Evolutionary conservation across 1,140 invertebrate species (phyloP).

Genomic region (Drosophila takahashii): DNA sequence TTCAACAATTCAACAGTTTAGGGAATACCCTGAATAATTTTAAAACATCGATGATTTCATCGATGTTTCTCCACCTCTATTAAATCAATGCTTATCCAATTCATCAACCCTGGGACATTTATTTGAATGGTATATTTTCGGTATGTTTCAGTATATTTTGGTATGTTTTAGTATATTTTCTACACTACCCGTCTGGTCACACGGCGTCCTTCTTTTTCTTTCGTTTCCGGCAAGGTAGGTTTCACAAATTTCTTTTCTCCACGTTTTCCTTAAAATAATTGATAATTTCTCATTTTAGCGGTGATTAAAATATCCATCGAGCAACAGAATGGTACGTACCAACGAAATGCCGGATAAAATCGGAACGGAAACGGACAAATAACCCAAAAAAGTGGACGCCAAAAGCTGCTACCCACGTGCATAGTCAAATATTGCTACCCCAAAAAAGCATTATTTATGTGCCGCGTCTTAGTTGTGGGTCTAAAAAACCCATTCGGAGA

Average conservation of each 20-base stretch:
- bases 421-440: conserved; percentile 3
- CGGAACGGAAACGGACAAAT: not conserved
- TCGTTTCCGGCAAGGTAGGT: conserved; percentile 36
- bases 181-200: not conserved
- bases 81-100: no score
- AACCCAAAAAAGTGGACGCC: conserved; percentile 23
- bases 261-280: conserved; percentile 26
- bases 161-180: conserved; percentile 12
- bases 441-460: conserved; percentile 15
- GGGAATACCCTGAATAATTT: no score
- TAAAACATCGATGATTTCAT: no score
- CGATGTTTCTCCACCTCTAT: no score
- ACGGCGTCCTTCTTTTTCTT: conserved; percentile 36
- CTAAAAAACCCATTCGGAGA: not conserved
- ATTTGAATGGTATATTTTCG: no score
- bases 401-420: conserved; percentile 14
- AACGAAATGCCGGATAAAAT: not conserved
- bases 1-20: no score
- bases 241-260: conserved; percentile 25
- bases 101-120: no score
- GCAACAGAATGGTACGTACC: conserved; percentile 56
- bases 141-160: not conserved
- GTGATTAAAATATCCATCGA: conserved; percentile 34
- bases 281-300: conserved; percentile 29
- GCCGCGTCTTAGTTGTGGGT: conserved; percentile 2